Percentiles rank a stretch among this genome's conserved stretches.
Evolutionary conservation across 2,113 vertebrate genomes (phyloP).

Genomic region (Micromys minutus): DNA sequence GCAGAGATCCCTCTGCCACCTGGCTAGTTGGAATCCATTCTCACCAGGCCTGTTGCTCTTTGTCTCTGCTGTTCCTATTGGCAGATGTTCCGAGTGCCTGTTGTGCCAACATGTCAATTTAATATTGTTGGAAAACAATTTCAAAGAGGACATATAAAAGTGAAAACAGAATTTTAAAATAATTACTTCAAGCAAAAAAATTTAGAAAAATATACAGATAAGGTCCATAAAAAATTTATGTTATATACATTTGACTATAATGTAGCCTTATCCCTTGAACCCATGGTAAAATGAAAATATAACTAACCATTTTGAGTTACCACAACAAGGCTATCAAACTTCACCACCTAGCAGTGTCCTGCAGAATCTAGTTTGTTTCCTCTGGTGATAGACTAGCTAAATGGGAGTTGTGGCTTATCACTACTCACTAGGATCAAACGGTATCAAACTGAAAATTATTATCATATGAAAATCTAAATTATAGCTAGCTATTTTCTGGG

Average conservation of each 20-base stretch:
- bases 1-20: no score
- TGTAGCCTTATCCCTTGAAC: background rate
- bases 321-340: background rate
- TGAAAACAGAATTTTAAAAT: background rate
- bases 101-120: no score
- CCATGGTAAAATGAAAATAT: background rate
- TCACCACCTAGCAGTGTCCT: background rate
- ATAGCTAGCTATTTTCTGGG: background rate
- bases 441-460: background rate
- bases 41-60: no score
- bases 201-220: background rate
- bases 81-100: no score
- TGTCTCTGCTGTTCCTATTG: no score
- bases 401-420: background rate
- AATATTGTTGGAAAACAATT: background rate
- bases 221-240: background rate
- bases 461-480: background rate
- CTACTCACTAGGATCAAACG: background rate
- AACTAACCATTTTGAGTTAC: background rate
- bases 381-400: background rate
- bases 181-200: background rate
- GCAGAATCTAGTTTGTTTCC: background rate
- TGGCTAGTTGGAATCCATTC: no score
- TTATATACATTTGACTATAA: background rate
- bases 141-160: background rate